Evolutionary conservation across 2,888 invertebrate species (phyloP).

Genomic region (Drosophila borealis): DNA sequence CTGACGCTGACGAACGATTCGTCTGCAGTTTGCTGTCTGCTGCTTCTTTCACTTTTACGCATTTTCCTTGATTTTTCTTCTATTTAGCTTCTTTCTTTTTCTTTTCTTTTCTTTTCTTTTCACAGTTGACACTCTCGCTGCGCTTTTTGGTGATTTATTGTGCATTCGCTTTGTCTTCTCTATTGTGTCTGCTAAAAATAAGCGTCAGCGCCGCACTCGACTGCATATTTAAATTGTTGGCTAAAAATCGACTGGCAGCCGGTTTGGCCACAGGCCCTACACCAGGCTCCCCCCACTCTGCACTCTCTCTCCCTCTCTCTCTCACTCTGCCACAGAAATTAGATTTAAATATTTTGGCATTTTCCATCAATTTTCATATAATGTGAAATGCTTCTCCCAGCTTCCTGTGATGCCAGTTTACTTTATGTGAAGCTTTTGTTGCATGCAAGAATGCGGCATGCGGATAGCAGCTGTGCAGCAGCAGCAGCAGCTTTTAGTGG

Average conservation of each 20-base stretch:
- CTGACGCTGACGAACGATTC: slow-evolving; percentile 38
- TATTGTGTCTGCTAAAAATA: slow-evolving; percentile 68
- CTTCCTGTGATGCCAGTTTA: slow-evolving; percentile 23
- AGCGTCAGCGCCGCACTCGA: slow-evolving; percentile 47
- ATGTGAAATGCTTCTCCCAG: slow-evolving; percentile 18
- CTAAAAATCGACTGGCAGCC: slow-evolving; percentile 39
- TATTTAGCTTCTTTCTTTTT: slow-evolving; percentile 15
- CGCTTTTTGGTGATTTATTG: slow-evolving; percentile 63
- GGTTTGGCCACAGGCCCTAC: slow-evolving; percentile 1
- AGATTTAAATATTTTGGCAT: slow-evolving; percentile 80
- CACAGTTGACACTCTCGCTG: slow-evolving; percentile 49
- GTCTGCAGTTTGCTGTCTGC: slow-evolving; percentile 30
- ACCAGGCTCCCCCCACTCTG: slow-evolving; percentile 2
- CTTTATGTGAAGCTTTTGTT: slow-evolving; percentile 50
- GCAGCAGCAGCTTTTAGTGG: slow-evolving; percentile 26
- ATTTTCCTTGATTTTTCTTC: slow-evolving; percentile 4
- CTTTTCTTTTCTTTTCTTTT: slow-evolving; percentile 24
- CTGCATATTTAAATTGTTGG: slow-evolving; percentile 66
- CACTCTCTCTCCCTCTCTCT: neutral
- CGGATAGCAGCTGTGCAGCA: slow-evolving; percentile 52
- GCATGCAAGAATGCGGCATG: slow-evolving; percentile 61
- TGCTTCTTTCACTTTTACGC: slow-evolving; percentile 9
- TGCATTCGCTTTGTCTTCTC: slow-evolving; percentile 50
- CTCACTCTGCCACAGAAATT: slow-evolving; percentile 49
- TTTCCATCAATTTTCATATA: slow-evolving; percentile 77